phyloP scores from a whole-genome alignment of 2,113 vertebrate genomes.

The Acrocephalus kingi region DNA sequence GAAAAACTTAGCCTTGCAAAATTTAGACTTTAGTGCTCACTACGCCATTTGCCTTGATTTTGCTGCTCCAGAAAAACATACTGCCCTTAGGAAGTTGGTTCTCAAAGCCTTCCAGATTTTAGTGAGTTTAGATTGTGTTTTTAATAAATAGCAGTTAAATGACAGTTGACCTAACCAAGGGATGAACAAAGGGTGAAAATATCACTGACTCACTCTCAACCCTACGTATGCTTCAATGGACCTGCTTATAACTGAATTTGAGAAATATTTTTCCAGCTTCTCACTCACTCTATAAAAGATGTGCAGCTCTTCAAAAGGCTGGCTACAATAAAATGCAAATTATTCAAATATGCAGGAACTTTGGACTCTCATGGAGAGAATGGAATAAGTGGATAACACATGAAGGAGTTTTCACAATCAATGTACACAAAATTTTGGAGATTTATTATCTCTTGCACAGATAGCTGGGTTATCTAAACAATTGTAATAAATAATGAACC shows the following conservation, averaged over 20 bases:
- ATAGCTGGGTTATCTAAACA: neutral
- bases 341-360: neutral
- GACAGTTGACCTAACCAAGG: neutral
- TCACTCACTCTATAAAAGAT: neutral
- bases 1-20: neutral
- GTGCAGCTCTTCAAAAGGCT: neutral
- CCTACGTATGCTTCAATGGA: neutral
- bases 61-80: neutral
- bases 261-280: neutral
- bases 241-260: neutral
- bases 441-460: neutral
- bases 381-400: neutral
- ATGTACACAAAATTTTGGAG: neutral
- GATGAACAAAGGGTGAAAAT: neutral
- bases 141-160: neutral
- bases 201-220: neutral
- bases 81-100: neutral
- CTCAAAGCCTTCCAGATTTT: neutral
- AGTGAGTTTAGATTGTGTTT: neutral
- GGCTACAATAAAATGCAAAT: neutral
- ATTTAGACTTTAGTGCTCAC: neutral
- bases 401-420: neutral
- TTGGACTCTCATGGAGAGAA: neutral
- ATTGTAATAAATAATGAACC: neutral
- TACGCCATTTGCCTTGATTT: neutral